These are phyloP conservation scores for Tamandua tetradactyla DNA, from an alignment of 2,797 vertebrate species.

Conservation along the genomic window DNA sequence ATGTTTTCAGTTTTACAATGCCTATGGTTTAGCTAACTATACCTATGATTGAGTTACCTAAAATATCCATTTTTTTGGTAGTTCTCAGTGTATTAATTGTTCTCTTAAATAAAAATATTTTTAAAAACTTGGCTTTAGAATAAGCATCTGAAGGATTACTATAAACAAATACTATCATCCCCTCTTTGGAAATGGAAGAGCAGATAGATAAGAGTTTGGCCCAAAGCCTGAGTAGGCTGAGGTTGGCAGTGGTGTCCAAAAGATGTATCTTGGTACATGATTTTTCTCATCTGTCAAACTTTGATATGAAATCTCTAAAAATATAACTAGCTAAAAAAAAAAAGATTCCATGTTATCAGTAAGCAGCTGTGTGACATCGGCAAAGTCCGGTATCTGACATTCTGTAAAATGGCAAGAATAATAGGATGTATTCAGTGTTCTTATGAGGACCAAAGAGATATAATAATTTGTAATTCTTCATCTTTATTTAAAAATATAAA, in stretches of 20 bases:
- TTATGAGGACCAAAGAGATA: not conserved
- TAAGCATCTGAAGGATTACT: not conserved
- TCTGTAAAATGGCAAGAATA: not conserved
- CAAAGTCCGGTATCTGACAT: not conserved
- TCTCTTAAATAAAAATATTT: too few relatives aligned
- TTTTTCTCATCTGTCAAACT: constrained; percentile 57
- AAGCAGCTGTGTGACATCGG: not conserved
- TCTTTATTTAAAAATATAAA: not conserved
- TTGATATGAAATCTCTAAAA: constrained; percentile 22
- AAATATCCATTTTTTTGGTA: too few relatives aligned
- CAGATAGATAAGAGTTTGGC: not conserved
- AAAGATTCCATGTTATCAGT: not conserved
- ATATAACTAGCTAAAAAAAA: not conserved
- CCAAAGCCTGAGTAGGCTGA: not conserved
- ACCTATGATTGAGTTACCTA: too few relatives aligned
- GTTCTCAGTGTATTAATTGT: too few relatives aligned
- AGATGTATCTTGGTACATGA: not conserved
- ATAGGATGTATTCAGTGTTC: not conserved
- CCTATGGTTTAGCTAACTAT: too few relatives aligned
- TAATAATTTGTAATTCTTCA: not conserved
- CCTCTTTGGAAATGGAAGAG: not conserved
- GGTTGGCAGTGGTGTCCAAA: not conserved
- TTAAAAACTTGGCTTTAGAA: constrained; percentile 16
- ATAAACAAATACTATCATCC: not conserved
- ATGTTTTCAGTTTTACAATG: too few relatives aligned